phyloP scores from a whole-genome alignment of 2,797 vertebrate genomes.

The Pipistrellus nathusii region DNA sequence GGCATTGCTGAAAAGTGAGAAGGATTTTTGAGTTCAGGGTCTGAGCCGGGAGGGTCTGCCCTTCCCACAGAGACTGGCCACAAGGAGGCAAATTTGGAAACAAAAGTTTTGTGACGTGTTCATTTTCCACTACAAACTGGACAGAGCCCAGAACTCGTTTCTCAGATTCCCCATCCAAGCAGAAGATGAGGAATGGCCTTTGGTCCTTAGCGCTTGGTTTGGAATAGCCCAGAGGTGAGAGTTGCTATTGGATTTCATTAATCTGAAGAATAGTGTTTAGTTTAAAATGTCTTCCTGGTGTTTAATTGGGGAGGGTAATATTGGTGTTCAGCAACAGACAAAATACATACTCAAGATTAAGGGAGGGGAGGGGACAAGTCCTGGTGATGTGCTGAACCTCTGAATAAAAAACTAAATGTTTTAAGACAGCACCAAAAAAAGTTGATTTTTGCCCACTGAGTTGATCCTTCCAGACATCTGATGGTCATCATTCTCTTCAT shows the following conservation, averaged over 20 bases:
- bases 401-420: not conserved
- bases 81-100: conserved; percentile 61
- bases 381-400: not conserved
- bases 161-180: conserved; percentile 33
- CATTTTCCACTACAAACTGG: conserved; percentile 44
- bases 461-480: not conserved
- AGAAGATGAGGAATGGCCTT: conserved; percentile 57
- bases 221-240: conserved; percentile 62
- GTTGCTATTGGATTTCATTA: conserved; percentile 55
- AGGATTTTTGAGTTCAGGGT: conserved; percentile 32
- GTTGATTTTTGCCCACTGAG: not conserved
- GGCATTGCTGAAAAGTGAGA: conserved; percentile 28
- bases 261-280: conserved; percentile 65
- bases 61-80: conserved; percentile 40
- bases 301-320: not conserved
- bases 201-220: conserved; percentile 62
- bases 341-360: not conserved
- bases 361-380: fast-evolving
- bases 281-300: conserved; percentile 61
- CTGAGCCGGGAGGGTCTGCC: conserved; percentile 9
- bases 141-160: conserved; percentile 42
- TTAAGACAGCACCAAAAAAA: not conserved
- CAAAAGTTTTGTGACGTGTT: conserved; percentile 26
- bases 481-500: not conserved
- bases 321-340: not conserved